phyloP scores from a whole-genome alignment of 2,888 invertebrate genomes.

The Lepidochitona cinerea region DNA sequence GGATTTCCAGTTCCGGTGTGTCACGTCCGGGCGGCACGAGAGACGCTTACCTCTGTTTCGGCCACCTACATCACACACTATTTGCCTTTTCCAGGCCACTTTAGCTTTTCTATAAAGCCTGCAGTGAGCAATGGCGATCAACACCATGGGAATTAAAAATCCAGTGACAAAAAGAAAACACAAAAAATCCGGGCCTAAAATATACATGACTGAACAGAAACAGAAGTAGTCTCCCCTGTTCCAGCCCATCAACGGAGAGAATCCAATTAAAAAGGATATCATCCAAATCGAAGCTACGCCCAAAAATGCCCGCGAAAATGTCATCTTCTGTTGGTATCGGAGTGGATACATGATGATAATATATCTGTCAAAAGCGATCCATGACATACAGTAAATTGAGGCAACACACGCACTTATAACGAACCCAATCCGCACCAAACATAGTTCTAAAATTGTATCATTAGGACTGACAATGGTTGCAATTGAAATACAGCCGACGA shows the following conservation, averaged over 20 bases:
- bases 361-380: constrained; percentile 55
- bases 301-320: constrained; percentile 31
- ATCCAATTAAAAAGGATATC: constrained; percentile 44
- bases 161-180: constrained; percentile 34
- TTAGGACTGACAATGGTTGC: constrained; percentile 42
- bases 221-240: constrained; percentile 25
- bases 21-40: constrained; percentile 31
- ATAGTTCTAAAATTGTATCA: constrained; percentile 35
- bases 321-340: constrained; percentile 44
- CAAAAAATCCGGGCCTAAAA: constrained; percentile 40
- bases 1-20: constrained; percentile 39
- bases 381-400: constrained; percentile 46
- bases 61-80: constrained; percentile 31
- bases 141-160: constrained; percentile 39
- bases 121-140: constrained; percentile 42
- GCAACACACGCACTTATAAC: constrained; percentile 39
- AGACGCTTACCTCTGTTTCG: constrained; percentile 19
- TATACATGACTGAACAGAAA: constrained; percentile 50
- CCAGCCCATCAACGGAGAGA: constrained; percentile 43
- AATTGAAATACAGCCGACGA: constrained; percentile 47
- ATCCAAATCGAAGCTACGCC: constrained; percentile 41
- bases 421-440: constrained; percentile 46
- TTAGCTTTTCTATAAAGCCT: constrained; percentile 41
- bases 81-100: constrained; percentile 45
- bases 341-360: constrained; percentile 52